Evolutionary conservation across 1,140 invertebrate genomes (phyloP), one percentile per base, ranked within the genome.

Genomic region (Bombus cullumanus): DNA sequence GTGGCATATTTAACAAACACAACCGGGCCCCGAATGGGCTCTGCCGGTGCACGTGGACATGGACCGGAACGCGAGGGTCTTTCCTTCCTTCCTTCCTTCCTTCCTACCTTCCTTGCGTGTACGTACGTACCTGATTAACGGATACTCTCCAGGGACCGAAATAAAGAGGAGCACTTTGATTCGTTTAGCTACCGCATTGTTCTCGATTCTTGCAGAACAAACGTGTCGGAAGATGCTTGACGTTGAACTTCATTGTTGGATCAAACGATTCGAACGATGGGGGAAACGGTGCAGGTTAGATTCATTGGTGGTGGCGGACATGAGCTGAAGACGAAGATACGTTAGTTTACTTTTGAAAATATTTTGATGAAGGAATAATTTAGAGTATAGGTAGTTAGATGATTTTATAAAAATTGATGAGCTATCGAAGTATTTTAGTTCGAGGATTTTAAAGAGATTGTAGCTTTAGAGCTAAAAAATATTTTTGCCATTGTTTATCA

Each of bases 1-100:
- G 93, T 94, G 93, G 92, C 91, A 86, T 93, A 91, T 93, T 93
- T 91, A 92, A 92, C 91, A 86, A 90, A 90, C 88, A 90, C 88
- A 88, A 91, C 93, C 86, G 90, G 83, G 15, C n/a, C 74, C 22
- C 83, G 81, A 88, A 86, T 82, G 57, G 66, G 41, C 34, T n/a
- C 57, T 47, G 68, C 62, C 64, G 78, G 25, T 82, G 78, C 81
- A 76, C 80, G 62, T 57, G 66, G 72, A 77, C 66, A 57, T n/a
- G n/a, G 31, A 62, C 57, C 74, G 74, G 79, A 57, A 69, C 18
- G 66, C 64, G 59, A 71, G 59, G 73, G 69, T 31, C 66, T n/a
- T 10, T 28, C 83, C 62, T 66, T 66, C 64, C n/a, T 66, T 31
- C 13, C 57, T 59, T 53, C 47, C 28, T 28, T 62, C 28, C 57